Evolutionary conservation across 1,140 invertebrate genomes (phyloP).

Genomic region (Lepidurus apus): DNA sequence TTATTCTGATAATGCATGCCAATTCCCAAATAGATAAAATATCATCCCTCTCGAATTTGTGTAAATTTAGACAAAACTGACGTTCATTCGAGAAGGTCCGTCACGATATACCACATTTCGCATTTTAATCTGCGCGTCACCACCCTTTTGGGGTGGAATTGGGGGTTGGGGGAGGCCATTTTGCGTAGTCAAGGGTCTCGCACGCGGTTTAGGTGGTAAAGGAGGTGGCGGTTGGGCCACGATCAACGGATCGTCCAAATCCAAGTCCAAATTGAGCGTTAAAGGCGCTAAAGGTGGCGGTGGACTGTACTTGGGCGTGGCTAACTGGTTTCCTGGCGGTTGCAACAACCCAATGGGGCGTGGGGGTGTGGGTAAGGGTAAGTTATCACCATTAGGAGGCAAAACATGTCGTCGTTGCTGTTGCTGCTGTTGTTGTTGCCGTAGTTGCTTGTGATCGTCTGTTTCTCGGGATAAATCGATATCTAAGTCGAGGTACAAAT

Average conservation of each 20-base stretch:
- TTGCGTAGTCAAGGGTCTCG: slow-evolving; percentile 2
- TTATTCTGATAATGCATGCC: background rate
- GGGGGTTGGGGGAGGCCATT: slow-evolving; percentile 23
- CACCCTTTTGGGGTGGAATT: slow-evolving; percentile 20
- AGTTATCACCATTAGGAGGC: no score
- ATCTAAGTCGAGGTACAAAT: slow-evolving; percentile 30
- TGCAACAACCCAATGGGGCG: background rate
- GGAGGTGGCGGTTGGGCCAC: slow-evolving; percentile 31
- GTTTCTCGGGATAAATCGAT: slow-evolving; percentile 32
- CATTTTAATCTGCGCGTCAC: slow-evolving; percentile 2
- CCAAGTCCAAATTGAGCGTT: slow-evolving; percentile 28
- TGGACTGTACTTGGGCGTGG: slow-evolving; percentile 26
- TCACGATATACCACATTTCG: slow-evolving; percentile 15
- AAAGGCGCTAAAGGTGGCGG: slow-evolving; percentile 29
- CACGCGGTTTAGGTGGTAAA: slow-evolving; percentile 34
- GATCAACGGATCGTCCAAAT: slow-evolving; percentile 34
- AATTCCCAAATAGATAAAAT: background rate
- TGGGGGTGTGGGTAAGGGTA: slow-evolving; percentile 25
- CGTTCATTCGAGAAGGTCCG: slow-evolving; percentile 27
- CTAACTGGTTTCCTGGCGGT: slow-evolving; percentile 4
- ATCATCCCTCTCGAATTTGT: background rate
- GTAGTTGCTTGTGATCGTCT: slow-evolving; percentile 32
- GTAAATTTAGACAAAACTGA: slow-evolving; percentile 31
- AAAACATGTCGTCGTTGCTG: slow-evolving; percentile 11
- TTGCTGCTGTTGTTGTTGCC: slow-evolving; percentile 24